phyloP scores from a whole-genome alignment of 2,888 invertebrate species.

The Ecliptopera silaceata region DNA sequence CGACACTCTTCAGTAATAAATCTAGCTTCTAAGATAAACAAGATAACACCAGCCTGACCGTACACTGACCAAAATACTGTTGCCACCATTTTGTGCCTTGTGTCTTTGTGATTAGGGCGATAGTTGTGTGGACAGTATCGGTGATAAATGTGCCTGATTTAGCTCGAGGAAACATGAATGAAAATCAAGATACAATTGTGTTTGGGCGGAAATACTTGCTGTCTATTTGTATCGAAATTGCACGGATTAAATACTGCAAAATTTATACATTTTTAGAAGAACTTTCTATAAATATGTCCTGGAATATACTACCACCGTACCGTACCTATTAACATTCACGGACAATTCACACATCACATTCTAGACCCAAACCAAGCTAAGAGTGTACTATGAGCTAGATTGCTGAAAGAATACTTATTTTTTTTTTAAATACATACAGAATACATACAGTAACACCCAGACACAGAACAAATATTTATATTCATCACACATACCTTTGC shows the following conservation, averaged over 20 bases:
- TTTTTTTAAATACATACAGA: too few relatives aligned
- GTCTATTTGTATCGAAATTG: background rate
- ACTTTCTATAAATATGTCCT: too few relatives aligned
- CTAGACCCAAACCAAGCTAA: too few relatives aligned
- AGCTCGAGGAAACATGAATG: conserved; percentile 2
- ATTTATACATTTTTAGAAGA: too few relatives aligned
- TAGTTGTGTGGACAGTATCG: conserved; percentile 10
- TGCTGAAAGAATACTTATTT: too few relatives aligned
- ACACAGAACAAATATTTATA: too few relatives aligned
- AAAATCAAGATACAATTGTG: conserved; percentile 13
- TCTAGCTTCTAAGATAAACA: conserved; percentile 40
- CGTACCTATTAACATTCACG: too few relatives aligned
- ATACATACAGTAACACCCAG: too few relatives aligned
- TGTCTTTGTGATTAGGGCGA: conserved; percentile 17
- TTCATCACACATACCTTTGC: too few relatives aligned
- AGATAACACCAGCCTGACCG: conserved; percentile 30
- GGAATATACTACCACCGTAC: too few relatives aligned
- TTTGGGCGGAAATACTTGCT: background rate
- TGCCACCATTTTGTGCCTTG: conserved; percentile 18
- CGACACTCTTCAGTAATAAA: conserved; percentile 28
- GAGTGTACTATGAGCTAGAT: too few relatives aligned
- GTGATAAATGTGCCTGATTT: conserved; percentile 21
- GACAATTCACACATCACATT: too few relatives aligned
- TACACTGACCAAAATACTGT: conserved; percentile 10
- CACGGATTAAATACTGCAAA: background rate